Evolutionary conservation across 2,113 vertebrate species (phyloP).

Genomic region (Capreolus pygargus): DNA sequence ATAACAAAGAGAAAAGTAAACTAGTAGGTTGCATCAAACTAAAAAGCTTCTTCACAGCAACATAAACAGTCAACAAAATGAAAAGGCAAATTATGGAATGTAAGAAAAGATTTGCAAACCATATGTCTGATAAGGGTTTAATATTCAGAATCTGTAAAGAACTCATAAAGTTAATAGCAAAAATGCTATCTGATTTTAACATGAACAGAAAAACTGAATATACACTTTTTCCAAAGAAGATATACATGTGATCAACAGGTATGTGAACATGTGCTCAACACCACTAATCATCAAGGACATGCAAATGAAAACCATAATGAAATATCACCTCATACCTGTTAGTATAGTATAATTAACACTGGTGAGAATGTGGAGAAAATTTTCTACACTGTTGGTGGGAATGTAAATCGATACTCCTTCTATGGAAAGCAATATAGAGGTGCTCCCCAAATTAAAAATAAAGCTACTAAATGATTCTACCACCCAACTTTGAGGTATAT

Average conservation of each 20-base stretch:
- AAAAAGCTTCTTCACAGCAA: background rate
- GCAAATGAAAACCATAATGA: background rate
- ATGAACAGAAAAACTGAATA: background rate
- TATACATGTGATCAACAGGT: background rate
- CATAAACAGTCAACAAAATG: background rate
- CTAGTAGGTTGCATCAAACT: background rate
- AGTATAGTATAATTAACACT: background rate
- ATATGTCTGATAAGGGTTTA: background rate
- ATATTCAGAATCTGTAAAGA: background rate
- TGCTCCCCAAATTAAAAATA: background rate
- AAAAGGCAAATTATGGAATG: background rate
- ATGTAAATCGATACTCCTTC: background rate
- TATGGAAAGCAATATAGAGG: background rate
- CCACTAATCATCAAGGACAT: background rate
- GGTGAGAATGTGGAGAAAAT: background rate
- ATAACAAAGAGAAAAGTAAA: background rate
- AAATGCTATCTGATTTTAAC: background rate
- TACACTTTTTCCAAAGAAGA: background rate
- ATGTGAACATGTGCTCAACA: background rate
- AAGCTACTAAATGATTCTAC: background rate
- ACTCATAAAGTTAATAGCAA: background rate
- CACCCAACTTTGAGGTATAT: background rate
- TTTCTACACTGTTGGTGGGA: background rate
- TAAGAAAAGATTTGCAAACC: background rate
- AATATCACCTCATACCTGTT: background rate